phyloP scores from a whole-genome alignment of 2,797 vertebrate genomes.

The Vultur gryphus region DNA sequence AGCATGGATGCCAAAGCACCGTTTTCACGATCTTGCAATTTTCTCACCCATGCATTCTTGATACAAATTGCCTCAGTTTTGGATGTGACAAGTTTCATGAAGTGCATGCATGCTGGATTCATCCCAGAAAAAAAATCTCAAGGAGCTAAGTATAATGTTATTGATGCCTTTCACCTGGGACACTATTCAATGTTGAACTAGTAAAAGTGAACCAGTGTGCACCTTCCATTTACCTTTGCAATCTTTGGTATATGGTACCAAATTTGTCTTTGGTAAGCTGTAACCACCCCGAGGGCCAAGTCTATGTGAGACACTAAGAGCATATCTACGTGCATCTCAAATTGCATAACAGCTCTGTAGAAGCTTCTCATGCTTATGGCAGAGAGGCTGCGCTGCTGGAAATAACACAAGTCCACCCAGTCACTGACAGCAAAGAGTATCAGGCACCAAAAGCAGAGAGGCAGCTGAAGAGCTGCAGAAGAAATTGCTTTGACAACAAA shows the following conservation, averaged over 20 bases:
- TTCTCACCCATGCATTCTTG: not conserved
- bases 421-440: not conserved
- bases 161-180: not conserved
- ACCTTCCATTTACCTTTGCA: not conserved
- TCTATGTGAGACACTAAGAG: not conserved
- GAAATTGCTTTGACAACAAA: conserved; percentile 1
- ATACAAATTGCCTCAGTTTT: not conserved
- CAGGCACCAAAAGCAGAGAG: not conserved
- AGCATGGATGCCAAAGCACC: rapidly evolving
- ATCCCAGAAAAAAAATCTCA: not conserved
- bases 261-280: not conserved
- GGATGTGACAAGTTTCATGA: not conserved
- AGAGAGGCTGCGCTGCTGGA: not conserved
- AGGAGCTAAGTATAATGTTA: not conserved
- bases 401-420: not conserved
- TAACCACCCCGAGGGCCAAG: rapidly evolving
- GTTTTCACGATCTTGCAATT: not conserved
- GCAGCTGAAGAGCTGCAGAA: not conserved
- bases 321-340: rapidly evolving
- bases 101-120: not conserved
- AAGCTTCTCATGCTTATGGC: not conserved
- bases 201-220: not conserved
- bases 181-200: not conserved
- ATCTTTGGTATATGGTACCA: not conserved
- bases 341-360: not conserved